phyloP scores from a whole-genome alignment of 2,797 vertebrate species.

The Phrynocephalus vlangalii region DNA sequence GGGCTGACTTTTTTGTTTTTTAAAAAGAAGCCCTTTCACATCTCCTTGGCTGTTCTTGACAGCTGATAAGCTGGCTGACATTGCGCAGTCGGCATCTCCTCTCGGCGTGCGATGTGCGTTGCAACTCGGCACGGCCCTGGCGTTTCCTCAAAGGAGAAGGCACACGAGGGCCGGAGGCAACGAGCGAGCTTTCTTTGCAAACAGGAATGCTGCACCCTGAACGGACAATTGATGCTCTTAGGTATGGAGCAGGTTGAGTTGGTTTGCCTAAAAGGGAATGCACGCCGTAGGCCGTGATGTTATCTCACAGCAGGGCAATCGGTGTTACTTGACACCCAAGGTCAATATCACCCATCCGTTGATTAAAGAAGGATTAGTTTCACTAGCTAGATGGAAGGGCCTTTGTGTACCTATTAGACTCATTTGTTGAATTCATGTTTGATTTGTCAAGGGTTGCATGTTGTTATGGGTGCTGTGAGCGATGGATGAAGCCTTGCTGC shows the following conservation, averaged over 20 bases:
- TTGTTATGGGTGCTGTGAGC: no score
- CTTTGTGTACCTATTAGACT: no score
- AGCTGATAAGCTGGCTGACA: background rate
- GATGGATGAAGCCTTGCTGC: no score
- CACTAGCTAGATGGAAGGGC: no score
- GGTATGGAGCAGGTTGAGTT: no score
- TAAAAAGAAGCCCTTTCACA: conserved; percentile 34
- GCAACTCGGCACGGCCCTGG: background rate
- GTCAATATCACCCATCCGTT: no score
- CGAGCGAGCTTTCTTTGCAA: background rate
- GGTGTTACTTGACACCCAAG: background rate
- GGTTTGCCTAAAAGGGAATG: no score
- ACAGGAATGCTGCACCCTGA: background rate
- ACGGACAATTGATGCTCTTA: no score
- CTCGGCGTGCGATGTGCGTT: background rate
- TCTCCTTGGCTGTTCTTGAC: background rate
- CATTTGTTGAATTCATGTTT: no score
- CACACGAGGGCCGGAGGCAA: background rate
- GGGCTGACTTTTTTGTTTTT: background rate
- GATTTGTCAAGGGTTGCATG: no score
- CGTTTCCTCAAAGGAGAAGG: background rate
- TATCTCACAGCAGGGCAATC: background rate
- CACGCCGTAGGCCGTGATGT: background rate
- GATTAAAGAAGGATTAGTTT: no score
- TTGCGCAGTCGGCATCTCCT: conserved; percentile 20